Evolutionary conservation across 2,113 vertebrate genomes (phyloP), one percentile per base, ranked within the genome.

Genomic region (Hylia prasina): DNA sequence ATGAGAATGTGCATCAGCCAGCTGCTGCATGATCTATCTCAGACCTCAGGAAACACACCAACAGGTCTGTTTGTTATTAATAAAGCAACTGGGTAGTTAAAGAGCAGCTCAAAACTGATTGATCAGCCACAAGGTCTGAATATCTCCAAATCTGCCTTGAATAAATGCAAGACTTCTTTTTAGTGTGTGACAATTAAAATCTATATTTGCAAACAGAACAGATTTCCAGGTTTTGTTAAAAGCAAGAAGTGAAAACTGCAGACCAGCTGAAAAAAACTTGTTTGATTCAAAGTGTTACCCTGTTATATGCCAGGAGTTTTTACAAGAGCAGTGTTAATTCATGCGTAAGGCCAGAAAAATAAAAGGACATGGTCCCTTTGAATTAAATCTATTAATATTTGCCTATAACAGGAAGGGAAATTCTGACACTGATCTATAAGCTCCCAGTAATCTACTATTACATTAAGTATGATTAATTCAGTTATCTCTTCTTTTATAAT

Each of bases 401-500:
- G 23, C 57, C 73, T 72, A 10, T 71, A 90, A 77, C 37, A 69
- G 5, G 23, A 79, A 58, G 35, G 21, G 28, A 83, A 80, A 73
- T 61, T 84, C 42, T 66, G 69, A 76, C 61, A 30, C 22, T 87
- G 65, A 87, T 85, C 73, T 76, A 65, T 50, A 70, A 51, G 14
- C 33, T 79, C 18, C 42, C 42, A 65, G 51, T 37, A 56, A 93
- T 92, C 39, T 93, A 9, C 35, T 80, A 11, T 80, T 83, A 79
- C 22, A 77, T 42, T 69, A 85, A 93, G 21, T 53, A 54, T 82
- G 75, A 94, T 88, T 88, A 90, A 92, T 94, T 89, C 42, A 37
- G 69, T 80, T 94, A 63, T 87, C 28, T 92, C 39, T 63, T 80
- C 57, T 93, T 91, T 82, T 93, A 94, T 93, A 93, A 90, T 91